These are phyloP conservation scores for Morone chrysops DNA, from an alignment of 2,113 vertebrate species.

Conservation along the genomic window DNA sequence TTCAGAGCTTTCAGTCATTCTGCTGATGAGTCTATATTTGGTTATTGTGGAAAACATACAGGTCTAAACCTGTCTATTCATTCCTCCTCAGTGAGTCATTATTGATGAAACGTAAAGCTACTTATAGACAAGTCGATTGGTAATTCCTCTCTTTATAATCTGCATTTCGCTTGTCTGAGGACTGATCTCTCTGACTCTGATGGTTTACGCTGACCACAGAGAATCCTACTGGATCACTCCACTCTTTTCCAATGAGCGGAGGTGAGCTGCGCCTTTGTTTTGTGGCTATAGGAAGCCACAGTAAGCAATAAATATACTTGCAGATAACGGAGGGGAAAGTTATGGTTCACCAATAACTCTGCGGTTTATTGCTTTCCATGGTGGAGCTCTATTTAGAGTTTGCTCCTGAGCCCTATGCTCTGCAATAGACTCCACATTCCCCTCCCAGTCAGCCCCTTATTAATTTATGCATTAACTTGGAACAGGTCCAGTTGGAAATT, in stretches of 20 bases:
- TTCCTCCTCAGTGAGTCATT: slow-evolving; percentile 45
- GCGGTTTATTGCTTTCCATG: slow-evolving; percentile 60
- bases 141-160: slow-evolving; percentile 62
- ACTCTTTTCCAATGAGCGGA: slow-evolving; percentile 16
- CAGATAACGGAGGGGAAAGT: slow-evolving; percentile 62
- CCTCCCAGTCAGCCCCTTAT: slow-evolving; percentile 47
- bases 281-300: slow-evolving; percentile 45
- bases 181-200: slow-evolving; percentile 3
- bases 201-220: slow-evolving; percentile 67
- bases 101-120: slow-evolving; percentile 54
- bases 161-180: slow-evolving; percentile 14
- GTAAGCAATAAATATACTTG: slow-evolving; percentile 62
- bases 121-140: slow-evolving; percentile 52
- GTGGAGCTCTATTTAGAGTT: slow-evolving; percentile 42
- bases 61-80: background rate
- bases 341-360: slow-evolving; percentile 69
- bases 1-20: slow-evolving; percentile 7
- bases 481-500: slow-evolving; percentile 76
- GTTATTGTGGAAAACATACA: background rate
- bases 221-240: slow-evolving; percentile 36
- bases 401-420: slow-evolving; percentile 1
- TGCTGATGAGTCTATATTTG: background rate
- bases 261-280: slow-evolving; percentile 27
- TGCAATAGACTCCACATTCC: slow-evolving; percentile 43
- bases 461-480: slow-evolving; percentile 85